phyloP scores from a whole-genome alignment of 1,140 invertebrate genomes.

The Telenomus remus region DNA sequence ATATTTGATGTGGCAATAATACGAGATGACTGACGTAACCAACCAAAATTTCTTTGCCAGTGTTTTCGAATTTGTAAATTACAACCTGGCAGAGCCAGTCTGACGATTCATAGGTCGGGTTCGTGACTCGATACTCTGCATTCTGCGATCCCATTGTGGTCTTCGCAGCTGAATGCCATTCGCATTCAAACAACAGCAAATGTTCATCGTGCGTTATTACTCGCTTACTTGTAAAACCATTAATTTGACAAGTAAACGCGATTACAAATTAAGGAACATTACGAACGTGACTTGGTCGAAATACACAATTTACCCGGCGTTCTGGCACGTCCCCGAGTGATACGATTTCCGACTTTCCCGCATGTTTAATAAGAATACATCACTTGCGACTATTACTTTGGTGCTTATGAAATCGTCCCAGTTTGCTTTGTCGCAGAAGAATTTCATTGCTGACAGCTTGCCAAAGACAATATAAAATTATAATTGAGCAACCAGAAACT shows the following conservation, averaged over 20 bases:
- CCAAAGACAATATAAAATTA: too few species aligned
- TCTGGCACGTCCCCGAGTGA: conserved; percentile 30
- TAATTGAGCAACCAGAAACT: too few species aligned
- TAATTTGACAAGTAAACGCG: conserved; percentile 23
- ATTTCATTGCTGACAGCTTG: conserved; percentile 1
- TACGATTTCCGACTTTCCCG: conserved; percentile 48
- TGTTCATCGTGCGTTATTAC: conserved; percentile 47
- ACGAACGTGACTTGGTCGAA: conserved; percentile 21
- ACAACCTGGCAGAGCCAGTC: conserved; percentile 7
- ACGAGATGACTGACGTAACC: background rate
- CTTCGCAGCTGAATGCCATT: conserved; percentile 35
- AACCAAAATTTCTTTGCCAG: conserved; percentile 17
- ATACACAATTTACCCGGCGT: conserved; percentile 14
- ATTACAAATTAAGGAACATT: conserved; percentile 40
- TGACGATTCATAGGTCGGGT: conserved; percentile 51
- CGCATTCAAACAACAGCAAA: conserved; percentile 23
- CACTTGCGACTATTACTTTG: conserved; percentile 42
- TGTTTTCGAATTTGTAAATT: conserved; percentile 30
- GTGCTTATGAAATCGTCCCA: conserved; percentile 28
- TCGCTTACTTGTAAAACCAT: conserved; percentile 34
- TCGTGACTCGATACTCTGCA: conserved; percentile 48
- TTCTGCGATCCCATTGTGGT: conserved; percentile 52
- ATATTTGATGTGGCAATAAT: too few species aligned
- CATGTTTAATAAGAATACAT: conserved; percentile 44
- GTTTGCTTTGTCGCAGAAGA: conserved; percentile 25